Percentiles rank a stretch among this genome's conserved stretches.
phyloP scores from a whole-genome alignment of 2,888 invertebrate genomes.

The Tinea trinotella region DNA sequence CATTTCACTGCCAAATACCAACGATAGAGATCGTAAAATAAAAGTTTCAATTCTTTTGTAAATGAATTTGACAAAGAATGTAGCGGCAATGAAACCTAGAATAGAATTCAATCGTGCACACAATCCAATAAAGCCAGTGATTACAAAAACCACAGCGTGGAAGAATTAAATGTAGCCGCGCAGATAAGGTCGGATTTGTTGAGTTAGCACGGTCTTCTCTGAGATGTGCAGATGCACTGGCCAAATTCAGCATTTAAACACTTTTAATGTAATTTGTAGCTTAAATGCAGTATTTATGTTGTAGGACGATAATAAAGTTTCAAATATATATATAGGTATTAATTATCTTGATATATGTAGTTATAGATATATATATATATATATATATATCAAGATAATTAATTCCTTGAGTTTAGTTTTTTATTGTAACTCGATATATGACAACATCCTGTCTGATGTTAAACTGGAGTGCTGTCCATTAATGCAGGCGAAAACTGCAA shows the following conservation, averaged over 20 bases:
- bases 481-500: too few relatives aligned
- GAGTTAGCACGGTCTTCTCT: constrained; percentile 7
- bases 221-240: neutral
- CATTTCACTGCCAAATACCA: neutral
- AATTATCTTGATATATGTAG: too few relatives aligned
- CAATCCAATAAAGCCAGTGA: constrained; percentile 13
- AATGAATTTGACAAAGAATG: neutral
- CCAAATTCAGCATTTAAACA: neutral
- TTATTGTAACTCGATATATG: too few relatives aligned
- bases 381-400: too few relatives aligned
- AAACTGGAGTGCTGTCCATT: too few relatives aligned
- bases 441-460: too few relatives aligned
- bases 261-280: neutral
- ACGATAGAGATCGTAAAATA: neutral
- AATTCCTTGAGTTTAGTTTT: too few relatives aligned
- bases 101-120: constrained; percentile 11
- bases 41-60: neutral
- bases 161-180: constrained; percentile 13
- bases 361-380: too few relatives aligned
- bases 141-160: constrained; percentile 15
- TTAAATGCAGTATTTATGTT: too few relatives aligned
- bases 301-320: too few relatives aligned
- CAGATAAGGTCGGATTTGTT: constrained; percentile 9
- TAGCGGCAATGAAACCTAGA: constrained; percentile 5
- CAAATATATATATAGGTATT: too few relatives aligned